phyloP scores from a whole-genome alignment of 2,113 vertebrate genomes.

The Bubalus kerabau region DNA sequence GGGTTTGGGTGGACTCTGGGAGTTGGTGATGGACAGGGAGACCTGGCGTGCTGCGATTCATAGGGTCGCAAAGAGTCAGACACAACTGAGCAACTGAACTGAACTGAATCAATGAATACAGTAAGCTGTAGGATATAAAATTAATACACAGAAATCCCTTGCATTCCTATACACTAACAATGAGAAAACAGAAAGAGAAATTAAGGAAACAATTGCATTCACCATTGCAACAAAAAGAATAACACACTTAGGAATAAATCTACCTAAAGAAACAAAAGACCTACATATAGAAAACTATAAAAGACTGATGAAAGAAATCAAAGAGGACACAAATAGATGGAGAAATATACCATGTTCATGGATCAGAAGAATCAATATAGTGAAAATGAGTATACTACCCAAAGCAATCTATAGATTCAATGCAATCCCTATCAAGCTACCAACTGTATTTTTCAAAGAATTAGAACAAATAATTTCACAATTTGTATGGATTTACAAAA shows the following conservation, averaged over 20 bases:
- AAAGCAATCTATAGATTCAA: no score
- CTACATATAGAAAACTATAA: neutral
- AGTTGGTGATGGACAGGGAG: no score
- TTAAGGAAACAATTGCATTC: neutral
- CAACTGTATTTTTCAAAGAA: neutral
- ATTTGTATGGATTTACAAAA: neutral
- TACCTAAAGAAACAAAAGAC: neutral
- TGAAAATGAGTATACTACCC: no score
- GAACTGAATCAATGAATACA: neutral
- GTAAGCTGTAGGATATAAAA: neutral
- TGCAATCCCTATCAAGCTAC: no score
- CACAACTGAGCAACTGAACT: no score
- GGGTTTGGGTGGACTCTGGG: no score
- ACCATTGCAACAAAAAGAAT: neutral
- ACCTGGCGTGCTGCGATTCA: no score
- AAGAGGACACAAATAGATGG: neutral
- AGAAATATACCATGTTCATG: neutral
- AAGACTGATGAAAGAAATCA: neutral
- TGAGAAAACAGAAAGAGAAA: neutral
- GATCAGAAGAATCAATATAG: neutral
- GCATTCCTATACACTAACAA: neutral
- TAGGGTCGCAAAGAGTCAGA: fast-evolving
- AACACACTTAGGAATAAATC: neutral
- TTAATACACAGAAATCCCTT: neutral
- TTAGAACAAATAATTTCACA: no score